phyloP scores from a whole-genome alignment of 2,113 vertebrate genomes.

The Pardalotus punctatus region DNA sequence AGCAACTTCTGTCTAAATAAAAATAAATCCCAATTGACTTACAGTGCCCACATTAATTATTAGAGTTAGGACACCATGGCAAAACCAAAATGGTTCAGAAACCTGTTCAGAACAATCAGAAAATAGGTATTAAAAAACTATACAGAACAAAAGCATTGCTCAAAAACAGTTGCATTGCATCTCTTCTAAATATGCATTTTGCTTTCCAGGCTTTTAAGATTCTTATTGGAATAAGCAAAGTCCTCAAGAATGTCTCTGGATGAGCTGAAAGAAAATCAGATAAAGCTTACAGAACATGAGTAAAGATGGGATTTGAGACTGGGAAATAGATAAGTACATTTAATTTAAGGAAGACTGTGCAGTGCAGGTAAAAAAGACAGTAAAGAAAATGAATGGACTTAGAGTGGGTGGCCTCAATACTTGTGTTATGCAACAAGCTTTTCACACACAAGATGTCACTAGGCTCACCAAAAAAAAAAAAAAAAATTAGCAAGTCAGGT shows the following conservation, averaged over 20 bases:
- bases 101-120: background rate
- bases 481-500: background rate
- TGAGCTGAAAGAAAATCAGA: background rate
- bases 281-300: background rate
- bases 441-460: background rate
- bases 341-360: background rate
- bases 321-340: background rate
- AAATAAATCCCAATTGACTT: background rate
- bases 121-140: background rate
- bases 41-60: background rate
- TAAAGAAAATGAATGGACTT: background rate
- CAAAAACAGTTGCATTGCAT: background rate
- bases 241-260: background rate
- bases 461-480: background rate
- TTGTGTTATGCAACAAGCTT: background rate
- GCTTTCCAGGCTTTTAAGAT: background rate
- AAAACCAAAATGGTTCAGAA: background rate
- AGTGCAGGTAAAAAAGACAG: background rate
- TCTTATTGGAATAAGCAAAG: background rate
- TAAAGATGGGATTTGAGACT: background rate
- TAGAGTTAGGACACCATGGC: background rate
- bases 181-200: background rate
- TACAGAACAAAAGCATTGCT: background rate
- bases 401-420: background rate
- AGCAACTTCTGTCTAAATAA: background rate